Base-by-base conservation (phyloP, 37 sponge, comb jelly and placozoan species). In the Agelas oroides region DNA sequence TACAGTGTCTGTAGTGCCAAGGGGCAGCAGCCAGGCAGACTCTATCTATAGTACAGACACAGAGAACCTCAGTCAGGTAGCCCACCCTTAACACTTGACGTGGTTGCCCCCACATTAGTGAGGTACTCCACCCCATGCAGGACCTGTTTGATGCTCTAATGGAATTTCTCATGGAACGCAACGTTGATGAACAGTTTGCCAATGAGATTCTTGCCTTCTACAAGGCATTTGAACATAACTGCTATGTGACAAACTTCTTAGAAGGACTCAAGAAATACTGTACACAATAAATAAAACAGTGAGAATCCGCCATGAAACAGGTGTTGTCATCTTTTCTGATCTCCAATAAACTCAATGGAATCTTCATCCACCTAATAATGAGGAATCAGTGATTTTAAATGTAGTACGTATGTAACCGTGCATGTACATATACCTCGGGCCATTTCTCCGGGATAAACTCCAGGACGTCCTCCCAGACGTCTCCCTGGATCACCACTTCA, bases 401-500 rank as follows among this genome's bases (percentile, higher is more conserved):
- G n/a, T n/a, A n/a, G n/a, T n/a, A n/a, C n/a, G n/a, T n/a, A n/a
- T n/a, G n/a, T n/a, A n/a, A n/a, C n/a, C n/a, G n/a, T n/a, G n/a
- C n/a, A n/a, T n/a, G n/a, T n/a, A n/a, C 46, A 3, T 12, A 12
- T 73, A 90, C 96, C 92, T 97, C 93, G 27, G 98, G 98, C 93
- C 93, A 97, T 18, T 87, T 84, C 31, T 93, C 84, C 53, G 68
- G 88, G 21, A 97, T 86, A 78, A 86, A 95, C 52, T 90, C 91
- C 11, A 93, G 41, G 18, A 96, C 33, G n/a, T 96, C 94, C 23
- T 86, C 90, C 31, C 39, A 53, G 28, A 96, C 91, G 38, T 96
- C 95, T 39, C 99, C 99, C 82, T 98, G 99, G 17, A 98, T 87
- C 6, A 92, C 91, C 25, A 98, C 83, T 76, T 98, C 97, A 93